phyloP scores from a whole-genome alignment of 2,888 invertebrate genomes.

The Flabesymbios commensalis region DNA sequence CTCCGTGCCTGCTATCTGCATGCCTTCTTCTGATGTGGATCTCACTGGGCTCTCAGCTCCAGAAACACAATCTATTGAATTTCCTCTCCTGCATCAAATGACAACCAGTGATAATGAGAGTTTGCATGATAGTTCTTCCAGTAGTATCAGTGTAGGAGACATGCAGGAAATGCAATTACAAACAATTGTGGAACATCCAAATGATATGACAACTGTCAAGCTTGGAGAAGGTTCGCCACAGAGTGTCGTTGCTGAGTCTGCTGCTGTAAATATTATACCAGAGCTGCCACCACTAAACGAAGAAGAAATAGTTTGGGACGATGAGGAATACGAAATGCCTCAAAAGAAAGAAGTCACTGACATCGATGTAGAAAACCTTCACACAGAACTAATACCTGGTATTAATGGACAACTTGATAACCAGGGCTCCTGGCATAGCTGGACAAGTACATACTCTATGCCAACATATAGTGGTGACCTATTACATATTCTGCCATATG shows the following conservation, averaged over 20 bases:
- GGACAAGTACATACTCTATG: conserved; percentile 83
- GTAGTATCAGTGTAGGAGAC: background rate
- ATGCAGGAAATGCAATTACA: background rate
- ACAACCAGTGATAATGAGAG: background rate
- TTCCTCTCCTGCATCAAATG: conserved; percentile 3
- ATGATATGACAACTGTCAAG: background rate
- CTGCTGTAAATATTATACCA: conserved; percentile 64
- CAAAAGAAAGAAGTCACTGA: conserved; percentile 14
- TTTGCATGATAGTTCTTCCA: background rate
- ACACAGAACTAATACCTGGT: conserved; percentile 58
- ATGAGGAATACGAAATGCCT: conserved; percentile 17
- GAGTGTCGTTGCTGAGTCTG: background rate
- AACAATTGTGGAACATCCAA: background rate
- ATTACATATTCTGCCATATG: conserved; percentile 93
- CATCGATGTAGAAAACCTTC: conserved; percentile 49
- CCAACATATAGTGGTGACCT: conserved; percentile 76
- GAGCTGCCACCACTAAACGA: conserved; percentile 72
- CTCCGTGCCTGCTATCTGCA: conserved; percentile 35
- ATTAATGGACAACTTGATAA: conserved; percentile 65
- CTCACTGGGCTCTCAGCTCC: conserved; percentile 2
- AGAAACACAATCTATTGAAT: background rate
- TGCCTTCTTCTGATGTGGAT: background rate
- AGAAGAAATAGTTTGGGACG: conserved; percentile 64
- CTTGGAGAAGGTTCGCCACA: background rate
- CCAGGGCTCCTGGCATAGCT: conserved; percentile 76